Evolutionary conservation across 2,888 invertebrate genomes (phyloP), one percentile per base, ranked within the genome.

Genomic region (Coecobrya sp.): DNA sequence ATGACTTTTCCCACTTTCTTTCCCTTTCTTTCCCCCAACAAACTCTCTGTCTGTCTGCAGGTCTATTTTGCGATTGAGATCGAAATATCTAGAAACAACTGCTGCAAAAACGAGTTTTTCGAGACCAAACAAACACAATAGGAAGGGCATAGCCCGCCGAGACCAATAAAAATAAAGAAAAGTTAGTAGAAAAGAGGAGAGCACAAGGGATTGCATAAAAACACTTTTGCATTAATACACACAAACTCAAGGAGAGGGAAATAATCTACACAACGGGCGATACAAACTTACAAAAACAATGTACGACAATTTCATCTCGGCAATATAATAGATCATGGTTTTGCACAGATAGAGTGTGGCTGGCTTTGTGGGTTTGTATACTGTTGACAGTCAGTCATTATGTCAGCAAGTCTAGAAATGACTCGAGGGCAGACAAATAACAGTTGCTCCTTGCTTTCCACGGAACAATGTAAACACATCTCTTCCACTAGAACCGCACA

Each of bases 371-470:
- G 70, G 36, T 19, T 42, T 42, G 70, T 19, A 36, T 13, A 30
- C 62, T 22, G 36, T 59, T 59, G 49, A 87, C 73, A 87, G 76
- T 76, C 87, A 87, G 87, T 87, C 87, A 87, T 87, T 87, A 55
- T 86, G 86, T 87, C 87, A 87, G 76, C 87, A 42, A 65, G 76
- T 42, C 76, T 42, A 27, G 68, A 59, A 87, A 76, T 87, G 55
- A 59, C 87, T 87, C 52, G 27, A 87, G 87, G 76, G 36, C 55
- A 87, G 62, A 22, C 59, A 87, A 86, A 76, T 87, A 76, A 42
- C 55, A 55, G 55, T 87, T 76, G 36, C 55, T 76, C 36, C 59
- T 62, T 70, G 25, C 27, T 52, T 68, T 65, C 16, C 84, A 62
- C 36, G 16, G 36, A 73, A 42, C 3, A 5, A 13, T 25, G 65